A percentile compares a stretch with the other conserved stretches of the same genome.
Evolutionary conservation across 2,797 vertebrate genomes (phyloP).

Genomic region (Hemitrygon akajei): DNA sequence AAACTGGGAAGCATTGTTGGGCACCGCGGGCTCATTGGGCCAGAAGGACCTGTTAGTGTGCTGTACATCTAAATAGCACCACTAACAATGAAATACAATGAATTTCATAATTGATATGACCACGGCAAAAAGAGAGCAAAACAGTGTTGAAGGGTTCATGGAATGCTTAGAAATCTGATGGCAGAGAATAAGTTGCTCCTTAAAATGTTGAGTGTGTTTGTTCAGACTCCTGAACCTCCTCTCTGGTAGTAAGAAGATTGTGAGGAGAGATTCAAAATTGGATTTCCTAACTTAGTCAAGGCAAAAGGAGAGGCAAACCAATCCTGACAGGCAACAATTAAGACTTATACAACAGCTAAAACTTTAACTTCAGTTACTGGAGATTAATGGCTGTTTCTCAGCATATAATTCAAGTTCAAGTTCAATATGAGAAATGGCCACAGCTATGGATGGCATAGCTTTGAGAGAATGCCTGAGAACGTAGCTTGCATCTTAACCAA

Average conservation of each 20-base stretch:
- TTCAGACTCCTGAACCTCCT: no score
- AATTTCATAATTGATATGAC: not conserved
- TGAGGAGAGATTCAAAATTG: not conserved
- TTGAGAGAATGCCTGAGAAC: slow-evolving; percentile 14
- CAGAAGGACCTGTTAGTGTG: no score
- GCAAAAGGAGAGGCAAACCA: not conserved
- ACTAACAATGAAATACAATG: no score
- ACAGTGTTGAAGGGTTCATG: no score
- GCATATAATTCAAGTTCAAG: not conserved
- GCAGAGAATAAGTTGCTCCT: no score
- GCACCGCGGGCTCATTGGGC: no score
- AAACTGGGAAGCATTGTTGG: no score
- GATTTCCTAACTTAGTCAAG: not conserved
- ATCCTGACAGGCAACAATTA: not conserved
- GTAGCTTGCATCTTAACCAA: not conserved
- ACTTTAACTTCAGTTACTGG: not conserved
- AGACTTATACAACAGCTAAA: not conserved
- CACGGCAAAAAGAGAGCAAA: no score
- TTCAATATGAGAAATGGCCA: not conserved
- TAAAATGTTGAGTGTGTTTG: no score
- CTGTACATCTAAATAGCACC: no score
- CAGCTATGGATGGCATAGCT: not conserved
- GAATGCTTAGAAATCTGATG: no score
- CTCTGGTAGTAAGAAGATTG: no score
- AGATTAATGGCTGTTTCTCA: not conserved